These are phyloP conservation scores for Drosophila sp. DNA, from an alignment of 1,140 invertebrate genomes.

Conservation along the genomic window DNA sequence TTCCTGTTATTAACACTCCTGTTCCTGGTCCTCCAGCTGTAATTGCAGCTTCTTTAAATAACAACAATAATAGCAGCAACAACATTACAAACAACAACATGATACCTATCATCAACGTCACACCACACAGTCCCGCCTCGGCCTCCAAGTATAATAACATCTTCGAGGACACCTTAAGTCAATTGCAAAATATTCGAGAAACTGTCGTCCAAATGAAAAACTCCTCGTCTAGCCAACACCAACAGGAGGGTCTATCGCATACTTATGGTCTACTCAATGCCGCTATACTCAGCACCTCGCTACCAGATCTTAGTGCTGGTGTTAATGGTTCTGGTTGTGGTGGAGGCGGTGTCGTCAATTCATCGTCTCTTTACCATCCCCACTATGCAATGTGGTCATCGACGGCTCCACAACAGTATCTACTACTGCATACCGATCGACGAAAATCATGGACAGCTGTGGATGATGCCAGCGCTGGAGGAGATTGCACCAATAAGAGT, in stretches of 20 bases:
- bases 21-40: conserved; percentile 12
- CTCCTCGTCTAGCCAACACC: conserved; percentile 61
- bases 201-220: conserved; percentile 83
- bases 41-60: conserved; percentile 8
- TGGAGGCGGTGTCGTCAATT: conserved; percentile 1
- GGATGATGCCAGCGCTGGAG: conserved; percentile 84
- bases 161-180: conserved; percentile 84
- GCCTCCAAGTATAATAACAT: conserved; percentile 84
- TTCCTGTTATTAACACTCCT: conserved; percentile 73
- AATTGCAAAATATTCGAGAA: conserved; percentile 80
- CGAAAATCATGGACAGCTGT: conserved; percentile 92
- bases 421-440: conserved; percentile 84
- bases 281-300: conserved; percentile 84
- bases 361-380: conserved; percentile 13
- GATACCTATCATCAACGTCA: conserved; percentile 93
- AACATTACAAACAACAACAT: conserved; percentile 70
- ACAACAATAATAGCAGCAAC: conserved; percentile 36
- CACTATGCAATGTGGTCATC: conserved; percentile 70
- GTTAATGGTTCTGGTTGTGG: conserved; percentile 29
- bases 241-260: conserved; percentile 52
- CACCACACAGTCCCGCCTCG: conserved; percentile 90
- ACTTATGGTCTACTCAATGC: conserved; percentile 65
- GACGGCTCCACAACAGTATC: conserved; percentile 71
- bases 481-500: conserved; percentile 79
- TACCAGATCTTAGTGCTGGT: conserved; percentile 69